phyloP scores from a whole-genome alignment of 2,113 vertebrate species.

The Panthera tigris region DNA sequence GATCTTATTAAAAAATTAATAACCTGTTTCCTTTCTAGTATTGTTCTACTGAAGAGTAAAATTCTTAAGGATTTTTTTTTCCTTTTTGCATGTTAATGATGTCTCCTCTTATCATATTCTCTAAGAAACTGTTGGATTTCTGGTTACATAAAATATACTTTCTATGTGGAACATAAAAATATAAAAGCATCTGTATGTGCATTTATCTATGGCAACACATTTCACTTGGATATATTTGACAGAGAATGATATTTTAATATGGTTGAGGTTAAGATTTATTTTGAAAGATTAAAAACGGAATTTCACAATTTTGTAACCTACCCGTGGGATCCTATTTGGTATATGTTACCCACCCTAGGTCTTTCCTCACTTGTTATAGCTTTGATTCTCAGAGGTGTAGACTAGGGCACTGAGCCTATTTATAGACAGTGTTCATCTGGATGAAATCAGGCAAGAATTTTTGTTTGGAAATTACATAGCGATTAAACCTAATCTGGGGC shows the following conservation, averaged over 20 bases:
- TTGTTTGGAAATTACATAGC: neutral
- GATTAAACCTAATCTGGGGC: neutral
- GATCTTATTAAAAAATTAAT: neutral
- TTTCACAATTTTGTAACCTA: neutral
- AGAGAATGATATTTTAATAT: neutral
- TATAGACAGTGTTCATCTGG: neutral
- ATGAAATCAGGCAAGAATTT: neutral
- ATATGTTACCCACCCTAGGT: neutral
- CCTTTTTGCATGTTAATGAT: neutral
- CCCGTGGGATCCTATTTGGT: neutral
- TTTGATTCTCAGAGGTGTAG: neutral
- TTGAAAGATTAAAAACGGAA: neutral
- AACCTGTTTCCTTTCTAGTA: neutral
- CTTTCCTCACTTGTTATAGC: neutral
- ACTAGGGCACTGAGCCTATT: neutral
- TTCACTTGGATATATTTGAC: neutral
- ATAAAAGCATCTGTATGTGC: neutral
- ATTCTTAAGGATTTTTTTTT: neutral
- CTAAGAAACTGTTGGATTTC: neutral
- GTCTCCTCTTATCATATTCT: neutral
- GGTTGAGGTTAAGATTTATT: constrained; percentile 16
- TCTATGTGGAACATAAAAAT: neutral
- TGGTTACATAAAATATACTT: neutral
- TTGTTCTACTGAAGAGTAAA: constrained; percentile 9
- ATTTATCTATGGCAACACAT: neutral